phyloP scores from a whole-genome alignment of 2,888 invertebrate genomes.

The Merodon equestris region DNA sequence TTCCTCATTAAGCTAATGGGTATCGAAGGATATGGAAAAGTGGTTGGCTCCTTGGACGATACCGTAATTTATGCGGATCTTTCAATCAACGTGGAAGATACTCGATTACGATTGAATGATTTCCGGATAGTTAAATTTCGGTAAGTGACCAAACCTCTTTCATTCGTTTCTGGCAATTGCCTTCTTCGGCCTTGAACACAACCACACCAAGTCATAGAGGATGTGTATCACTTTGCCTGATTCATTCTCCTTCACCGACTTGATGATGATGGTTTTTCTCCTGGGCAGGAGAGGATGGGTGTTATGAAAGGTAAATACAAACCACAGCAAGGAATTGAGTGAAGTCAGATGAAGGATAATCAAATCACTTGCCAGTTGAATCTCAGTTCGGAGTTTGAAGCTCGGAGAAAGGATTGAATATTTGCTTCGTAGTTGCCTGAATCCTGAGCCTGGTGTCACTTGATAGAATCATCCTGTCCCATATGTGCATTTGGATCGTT shows the following conservation, averaged over 20 bases:
- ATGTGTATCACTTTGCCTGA: background rate
- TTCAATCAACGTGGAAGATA: constrained; percentile 74
- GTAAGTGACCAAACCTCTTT: constrained; percentile 68
- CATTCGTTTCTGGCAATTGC: background rate
- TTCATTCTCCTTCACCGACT: background rate
- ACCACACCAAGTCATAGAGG: background rate
- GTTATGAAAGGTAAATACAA: constrained; percentile 3
- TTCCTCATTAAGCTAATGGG: constrained; percentile 75
- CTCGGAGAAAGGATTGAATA: no score
- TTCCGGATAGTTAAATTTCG: constrained; percentile 76
- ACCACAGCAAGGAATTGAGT: constrained; percentile 23
- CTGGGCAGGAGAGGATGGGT: constrained; percentile 25
- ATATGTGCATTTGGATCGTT: no score
- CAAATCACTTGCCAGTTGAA: no score
- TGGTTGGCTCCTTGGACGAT: constrained; percentile 75
- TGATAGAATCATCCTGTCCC: background rate
- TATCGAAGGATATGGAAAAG: constrained; percentile 75
- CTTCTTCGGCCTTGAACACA: constrained; percentile 10
- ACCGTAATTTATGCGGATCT: constrained; percentile 76
- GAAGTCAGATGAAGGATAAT: no score
- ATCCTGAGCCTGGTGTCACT: background rate
- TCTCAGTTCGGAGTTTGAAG: no score
- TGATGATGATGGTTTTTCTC: no score
- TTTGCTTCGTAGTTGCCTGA: background rate
- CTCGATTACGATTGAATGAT: constrained; percentile 74